Base-by-base conservation (phyloP, 1,140 invertebrate genomes). In the Magallana ariakensis region DNA sequence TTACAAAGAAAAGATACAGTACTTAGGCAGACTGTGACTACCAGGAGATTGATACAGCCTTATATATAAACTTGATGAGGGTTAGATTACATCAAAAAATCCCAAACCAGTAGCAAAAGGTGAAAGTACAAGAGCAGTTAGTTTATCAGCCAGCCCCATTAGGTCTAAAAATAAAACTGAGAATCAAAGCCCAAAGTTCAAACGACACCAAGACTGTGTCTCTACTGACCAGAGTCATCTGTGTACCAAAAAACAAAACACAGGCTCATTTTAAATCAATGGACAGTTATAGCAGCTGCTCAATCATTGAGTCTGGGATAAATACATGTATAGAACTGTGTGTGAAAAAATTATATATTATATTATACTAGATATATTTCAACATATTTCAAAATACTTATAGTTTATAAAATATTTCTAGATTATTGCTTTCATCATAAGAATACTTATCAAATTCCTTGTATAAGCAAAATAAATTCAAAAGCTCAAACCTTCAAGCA, bases 191-290 rank as follows among this genome's bases (percentile, higher is more conserved):
- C 66, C 66, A 75, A 75, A 70, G 66, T 75, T 26, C 66, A 75
- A 75, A 75, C 66, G 66, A 75, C 66, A 75, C 66, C 66, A 75
- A 75, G 66, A 75, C 66, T 46, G 66, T 82, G 80, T 82, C 55
- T 82, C 70, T 85, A 85, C 84, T 80, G 70, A 85, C 84, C 84
- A 85, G 70, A n/a, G 66, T 85, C 66, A 70, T 85, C 84, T 85
- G 84, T 57, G 22, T 80, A 85, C 46, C 70, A 80, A 80, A 85
- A 26, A 85, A 80, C 55, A 85, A 16, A 85, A 75, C 19, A 85
- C 22, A 85, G 9, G 66, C 2, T 75, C 66, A 66, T 19, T 81
- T 80, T 53, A 80, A 26, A 15, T 22, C 75, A 46, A 81, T 55
- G 53, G 80, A 55, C 80, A 19, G 15, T 62, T 16, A 16, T 62